A percentile compares a stretch with the other conserved stretches of the same genome.
Evolutionary conservation across 1,140 invertebrate genomes (phyloP).

Genomic region (Macrocentrus cingulum): DNA sequence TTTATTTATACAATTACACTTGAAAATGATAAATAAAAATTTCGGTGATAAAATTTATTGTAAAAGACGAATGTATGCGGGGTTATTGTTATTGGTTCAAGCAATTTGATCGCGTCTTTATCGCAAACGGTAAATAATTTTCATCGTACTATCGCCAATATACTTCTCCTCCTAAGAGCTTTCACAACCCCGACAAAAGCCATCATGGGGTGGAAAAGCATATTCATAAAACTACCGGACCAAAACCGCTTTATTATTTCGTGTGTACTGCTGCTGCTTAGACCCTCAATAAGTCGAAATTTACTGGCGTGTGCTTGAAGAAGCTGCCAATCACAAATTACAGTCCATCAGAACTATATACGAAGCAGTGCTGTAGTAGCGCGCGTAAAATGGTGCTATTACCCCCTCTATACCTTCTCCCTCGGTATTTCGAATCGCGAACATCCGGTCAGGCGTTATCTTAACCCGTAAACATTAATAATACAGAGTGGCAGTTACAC

Average conservation of each 20-base stretch:
- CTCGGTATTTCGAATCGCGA: too few species aligned
- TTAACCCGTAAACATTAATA: constrained; percentile 45
- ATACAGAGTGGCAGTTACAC: constrained; percentile 35
- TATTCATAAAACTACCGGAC: constrained; percentile 56
- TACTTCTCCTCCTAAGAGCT: neutral
- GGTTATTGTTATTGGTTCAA: constrained; percentile 24
- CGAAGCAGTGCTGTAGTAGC: too few species aligned
- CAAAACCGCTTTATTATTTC: constrained; percentile 53
- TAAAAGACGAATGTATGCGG: constrained; percentile 22
- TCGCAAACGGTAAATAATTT: constrained; percentile 29
- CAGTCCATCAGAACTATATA: constrained; percentile 51
- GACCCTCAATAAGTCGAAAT: constrained; percentile 2
- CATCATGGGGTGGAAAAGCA: constrained; percentile 43
- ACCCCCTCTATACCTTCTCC: too few species aligned
- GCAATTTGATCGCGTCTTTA: constrained; percentile 22
- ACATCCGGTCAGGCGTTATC: constrained; percentile 43
- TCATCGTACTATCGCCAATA: neutral
- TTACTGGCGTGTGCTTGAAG: constrained; percentile 26
- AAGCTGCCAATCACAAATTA: constrained; percentile 53
- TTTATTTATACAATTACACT: neutral
- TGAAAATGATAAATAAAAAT: too few species aligned
- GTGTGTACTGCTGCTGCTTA: constrained; percentile 16
- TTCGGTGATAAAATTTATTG: too few species aligned
- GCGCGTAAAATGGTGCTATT: too few species aligned
- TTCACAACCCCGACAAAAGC: constrained; percentile 5